Evolutionary conservation across 1,140 invertebrate genomes (phyloP), one percentile per base, ranked within the genome.

Genomic region (Apis dorsata): DNA sequence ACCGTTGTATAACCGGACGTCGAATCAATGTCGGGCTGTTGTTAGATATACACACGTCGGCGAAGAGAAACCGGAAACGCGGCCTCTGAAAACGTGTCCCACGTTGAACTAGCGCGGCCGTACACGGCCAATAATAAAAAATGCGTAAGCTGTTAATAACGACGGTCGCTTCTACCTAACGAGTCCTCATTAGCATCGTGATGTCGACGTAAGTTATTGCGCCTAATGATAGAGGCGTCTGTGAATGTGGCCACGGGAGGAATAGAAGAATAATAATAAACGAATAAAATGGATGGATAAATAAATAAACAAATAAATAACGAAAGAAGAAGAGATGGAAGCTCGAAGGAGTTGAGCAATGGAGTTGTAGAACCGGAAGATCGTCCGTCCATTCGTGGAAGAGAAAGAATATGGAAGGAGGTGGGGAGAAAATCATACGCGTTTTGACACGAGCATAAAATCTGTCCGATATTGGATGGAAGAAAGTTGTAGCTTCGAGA

Each of bases 171-270:
- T 79, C 81, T 62, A 82, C 79, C 34, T 34, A 73, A 84, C 88
- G 88, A 91, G 89, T 89, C 89, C 90, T 91, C 90, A 90, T 91
- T 91, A 91, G 89, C 90, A 90, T 91, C 89, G 85, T 88, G 90
- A 90, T 86, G 79, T 78, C 86, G 89, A 85, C 84, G 78, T 90
- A 91, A 90, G 86, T 91, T 91, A 91, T 91, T 88, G 90, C 90
- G 57, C 77, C 80, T 91, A 89, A 90, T 91, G 88, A 90, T 90
- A 91, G 88, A 90, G 90, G 82, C 83, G 83, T 85, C 84, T 84
- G 81, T 86, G 75, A 84, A 81, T 87, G 24, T 73, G 73, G 83
- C 51, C 21, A 24, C 12, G 34, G 28, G 24, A 55, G 73, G 72
- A 75, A n/a, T 0, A 66, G 12, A 2, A 10, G 34, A 34, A 63